These are phyloP conservation scores for Drosophila neonasuta DNA, from an alignment of 2,888 invertebrate genomes.

Conservation along the genomic window DNA sequence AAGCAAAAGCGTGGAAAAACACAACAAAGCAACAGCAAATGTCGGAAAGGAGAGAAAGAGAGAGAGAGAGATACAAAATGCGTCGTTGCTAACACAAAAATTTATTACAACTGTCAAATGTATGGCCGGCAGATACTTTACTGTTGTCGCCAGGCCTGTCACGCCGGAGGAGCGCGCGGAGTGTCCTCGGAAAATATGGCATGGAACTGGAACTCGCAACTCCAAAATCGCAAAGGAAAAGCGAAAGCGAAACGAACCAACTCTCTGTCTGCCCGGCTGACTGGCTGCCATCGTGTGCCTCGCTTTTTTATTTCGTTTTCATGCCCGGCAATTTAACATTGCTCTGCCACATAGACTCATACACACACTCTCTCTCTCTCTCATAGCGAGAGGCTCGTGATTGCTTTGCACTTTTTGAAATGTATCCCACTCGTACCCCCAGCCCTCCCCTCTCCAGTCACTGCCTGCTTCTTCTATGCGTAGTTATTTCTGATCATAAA, in stretches of 20 bases:
- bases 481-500: slow-evolving; percentile 77
- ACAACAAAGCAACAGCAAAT: slow-evolving; percentile 23
- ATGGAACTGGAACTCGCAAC: slow-evolving; percentile 30
- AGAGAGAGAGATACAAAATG: slow-evolving; percentile 17
- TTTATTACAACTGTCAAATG: slow-evolving; percentile 68
- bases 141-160: slow-evolving; percentile 53
- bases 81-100: slow-evolving; percentile 55
- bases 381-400: slow-evolving; percentile 52
- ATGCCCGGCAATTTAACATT: slow-evolving; percentile 50
- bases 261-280: not conserved
- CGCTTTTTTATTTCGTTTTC: slow-evolving; percentile 58
- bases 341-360: slow-evolving; percentile 32
- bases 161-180: slow-evolving; percentile 3
- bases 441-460: slow-evolving; percentile 4
- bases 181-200: slow-evolving; percentile 23
- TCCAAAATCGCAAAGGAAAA: slow-evolving; percentile 18
- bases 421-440: slow-evolving; percentile 13
- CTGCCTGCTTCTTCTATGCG: slow-evolving; percentile 53
- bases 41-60: not conserved
- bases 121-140: slow-evolving; percentile 62
- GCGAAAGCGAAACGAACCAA: not conserved
- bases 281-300: slow-evolving; percentile 10
- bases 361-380: slow-evolving; percentile 4
- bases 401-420: slow-evolving; percentile 75
- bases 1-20: slow-evolving; percentile 39